These are phyloP conservation scores for Heptranchias perlo DNA, from an alignment of 2,113 vertebrate species.

Conservation along the genomic window DNA sequence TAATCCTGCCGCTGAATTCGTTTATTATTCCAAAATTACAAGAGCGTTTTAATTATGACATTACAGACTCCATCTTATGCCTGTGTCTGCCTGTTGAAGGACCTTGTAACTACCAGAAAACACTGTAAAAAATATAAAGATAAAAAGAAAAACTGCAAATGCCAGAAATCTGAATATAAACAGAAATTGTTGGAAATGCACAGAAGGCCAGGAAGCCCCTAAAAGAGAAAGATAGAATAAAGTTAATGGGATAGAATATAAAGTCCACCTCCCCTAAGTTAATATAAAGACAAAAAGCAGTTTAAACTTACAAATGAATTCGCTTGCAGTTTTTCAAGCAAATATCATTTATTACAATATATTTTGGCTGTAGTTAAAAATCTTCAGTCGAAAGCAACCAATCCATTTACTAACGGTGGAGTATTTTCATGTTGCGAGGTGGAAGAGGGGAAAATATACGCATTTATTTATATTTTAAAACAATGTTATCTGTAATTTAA, in stretches of 20 bases:
- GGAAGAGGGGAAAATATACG: neutral
- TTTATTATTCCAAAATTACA: slow-evolving; percentile 21
- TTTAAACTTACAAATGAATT: neutral
- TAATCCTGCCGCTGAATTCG: neutral
- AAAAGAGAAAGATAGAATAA: neutral
- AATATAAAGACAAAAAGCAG: too few species aligned
- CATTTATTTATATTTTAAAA: neutral
- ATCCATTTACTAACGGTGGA: neutral
- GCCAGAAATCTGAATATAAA: neutral
- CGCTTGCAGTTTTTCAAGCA: neutral
- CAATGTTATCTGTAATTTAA: neutral
- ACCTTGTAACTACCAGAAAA: neutral
- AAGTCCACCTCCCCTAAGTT: neutral
- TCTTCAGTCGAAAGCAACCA: neutral
- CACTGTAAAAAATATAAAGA: neutral
- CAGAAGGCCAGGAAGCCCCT: neutral
- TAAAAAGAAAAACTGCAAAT: neutral
- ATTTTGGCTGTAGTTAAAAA: neutral
- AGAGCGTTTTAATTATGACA: slow-evolving; percentile 14
- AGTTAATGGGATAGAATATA: neutral
- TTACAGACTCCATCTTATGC: neutral
- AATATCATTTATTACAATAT: neutral
- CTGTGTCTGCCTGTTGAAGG: neutral
- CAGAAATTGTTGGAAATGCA: neutral
- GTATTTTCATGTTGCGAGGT: neutral